phyloP scores from a whole-genome alignment of 2,113 vertebrate species.

The Capricornis sumatraensis region DNA sequence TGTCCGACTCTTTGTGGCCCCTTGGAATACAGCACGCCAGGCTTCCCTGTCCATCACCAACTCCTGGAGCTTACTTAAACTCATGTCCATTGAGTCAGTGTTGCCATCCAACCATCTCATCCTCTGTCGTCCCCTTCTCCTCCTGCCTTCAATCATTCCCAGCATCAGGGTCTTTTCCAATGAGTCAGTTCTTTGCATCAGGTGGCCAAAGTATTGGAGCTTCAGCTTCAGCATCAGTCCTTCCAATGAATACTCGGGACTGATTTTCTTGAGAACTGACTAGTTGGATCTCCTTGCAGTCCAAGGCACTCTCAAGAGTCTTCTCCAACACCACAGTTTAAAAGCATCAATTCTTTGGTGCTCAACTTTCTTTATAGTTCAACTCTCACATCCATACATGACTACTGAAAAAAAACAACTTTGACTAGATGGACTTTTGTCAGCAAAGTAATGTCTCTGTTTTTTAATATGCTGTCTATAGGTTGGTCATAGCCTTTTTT shows the following conservation, averaged over 20 bases:
- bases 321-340: neutral
- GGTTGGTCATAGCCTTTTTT: neutral
- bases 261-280: neutral
- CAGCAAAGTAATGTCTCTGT: neutral
- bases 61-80: neutral
- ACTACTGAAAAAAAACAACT: neutral
- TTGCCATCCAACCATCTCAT: neutral
- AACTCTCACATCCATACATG: neutral
- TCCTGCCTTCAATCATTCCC: neutral
- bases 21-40: fast-evolving
- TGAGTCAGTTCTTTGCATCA: neutral
- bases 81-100: neutral
- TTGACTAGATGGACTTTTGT: neutral
- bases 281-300: neutral
- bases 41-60: neutral
- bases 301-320: neutral
- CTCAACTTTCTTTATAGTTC: neutral
- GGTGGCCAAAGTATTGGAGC: neutral
- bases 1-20: neutral
- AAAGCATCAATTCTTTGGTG: neutral
- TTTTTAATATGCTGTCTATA: neutral
- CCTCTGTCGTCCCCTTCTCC: neutral
- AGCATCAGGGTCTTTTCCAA: neutral
- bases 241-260: neutral
- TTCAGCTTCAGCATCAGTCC: neutral